These are phyloP conservation scores for Plectrocnemia conspersa DNA, from an alignment of 1,140 invertebrate genomes.

Conservation along the genomic window DNA sequence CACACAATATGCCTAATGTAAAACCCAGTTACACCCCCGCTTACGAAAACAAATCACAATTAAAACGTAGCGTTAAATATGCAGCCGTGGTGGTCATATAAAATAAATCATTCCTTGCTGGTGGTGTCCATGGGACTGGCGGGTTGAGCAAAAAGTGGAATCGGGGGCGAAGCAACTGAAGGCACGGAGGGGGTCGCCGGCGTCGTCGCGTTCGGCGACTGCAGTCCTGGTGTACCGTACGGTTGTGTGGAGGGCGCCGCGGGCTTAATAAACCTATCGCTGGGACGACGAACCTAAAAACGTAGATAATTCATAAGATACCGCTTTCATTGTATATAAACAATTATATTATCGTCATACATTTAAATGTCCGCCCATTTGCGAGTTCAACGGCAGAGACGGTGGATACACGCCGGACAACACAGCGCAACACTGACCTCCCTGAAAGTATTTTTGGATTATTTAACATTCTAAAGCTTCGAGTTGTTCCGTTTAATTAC, in stretches of 20 bases:
- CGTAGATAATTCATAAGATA: background rate
- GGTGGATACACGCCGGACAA: conserved; percentile 29
- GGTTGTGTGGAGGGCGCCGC: conserved; percentile 55
- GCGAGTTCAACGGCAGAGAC: conserved; percentile 21
- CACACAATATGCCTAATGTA: too few relatives aligned
- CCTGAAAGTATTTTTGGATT: conserved; percentile 15
- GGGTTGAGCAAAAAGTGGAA: conserved; percentile 50
- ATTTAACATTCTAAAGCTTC: too few relatives aligned
- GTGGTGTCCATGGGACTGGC: conserved; percentile 66
- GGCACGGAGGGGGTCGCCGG: conserved; percentile 26
- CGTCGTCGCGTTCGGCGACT: conserved; percentile 34
- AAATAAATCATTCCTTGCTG: conserved; percentile 40
- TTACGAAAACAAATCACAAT: too few relatives aligned
- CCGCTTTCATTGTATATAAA: background rate
- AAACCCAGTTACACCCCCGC: too few relatives aligned
- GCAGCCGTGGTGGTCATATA: background rate
- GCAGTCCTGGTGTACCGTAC: conserved; percentile 33
- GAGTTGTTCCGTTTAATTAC: too few relatives aligned
- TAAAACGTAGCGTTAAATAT: background rate
- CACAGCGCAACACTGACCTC: conserved; percentile 31
- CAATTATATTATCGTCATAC: conserved; percentile 19
- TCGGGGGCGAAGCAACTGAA: conserved; percentile 40
- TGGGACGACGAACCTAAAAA: conserved; percentile 57
- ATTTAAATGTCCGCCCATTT: conserved; percentile 18
- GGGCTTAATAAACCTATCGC: conserved; percentile 75